phyloP scores from a whole-genome alignment of 2,888 invertebrate genomes.

The Cantharis rufa region DNA sequence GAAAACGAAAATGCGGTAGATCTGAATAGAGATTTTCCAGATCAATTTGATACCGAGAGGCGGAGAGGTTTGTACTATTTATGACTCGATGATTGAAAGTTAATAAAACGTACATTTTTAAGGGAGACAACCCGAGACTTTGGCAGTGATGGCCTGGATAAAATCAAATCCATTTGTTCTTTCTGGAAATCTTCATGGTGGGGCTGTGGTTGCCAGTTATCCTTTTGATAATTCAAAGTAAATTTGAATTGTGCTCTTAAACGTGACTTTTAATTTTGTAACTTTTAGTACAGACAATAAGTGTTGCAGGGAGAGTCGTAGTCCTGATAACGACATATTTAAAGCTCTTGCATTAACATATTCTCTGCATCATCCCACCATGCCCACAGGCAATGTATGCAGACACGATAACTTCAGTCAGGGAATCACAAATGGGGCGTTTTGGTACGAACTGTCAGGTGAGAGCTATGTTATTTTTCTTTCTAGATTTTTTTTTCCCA shows the following conservation, averaged over 20 bases:
- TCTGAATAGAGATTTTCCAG: conserved; percentile 91
- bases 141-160: conserved; percentile 89
- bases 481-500: too few species aligned
- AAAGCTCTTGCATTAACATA: conserved; percentile 77
- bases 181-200: conserved; percentile 95
- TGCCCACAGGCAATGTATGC: conserved; percentile 77
- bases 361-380: conserved; percentile 72
- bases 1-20: conserved; percentile 82
- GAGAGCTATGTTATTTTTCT: conserved; percentile 14
- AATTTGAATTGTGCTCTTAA: conserved; percentile 35
- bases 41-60: conserved; percentile 68
- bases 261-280: conserved; percentile 16
- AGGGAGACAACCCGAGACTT: conserved; percentile 82
- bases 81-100: background rate
- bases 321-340: conserved; percentile 85
- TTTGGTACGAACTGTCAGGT: conserved; percentile 88
- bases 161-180: conserved; percentile 84
- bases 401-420: conserved; percentile 72
- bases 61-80: conserved; percentile 24
- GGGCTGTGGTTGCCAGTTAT: conserved; percentile 96
- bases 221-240: conserved; percentile 89
- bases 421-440: conserved; percentile 90
- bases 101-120: conserved; percentile 27
- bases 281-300: conserved; percentile 59
- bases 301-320: conserved; percentile 73